A percentile compares a stretch with the other conserved stretches of the same genome.
These are phyloP conservation scores for Pollimyrus isidori DNA, from an alignment of 2,113 vertebrate species.

Conservation along the genomic window DNA sequence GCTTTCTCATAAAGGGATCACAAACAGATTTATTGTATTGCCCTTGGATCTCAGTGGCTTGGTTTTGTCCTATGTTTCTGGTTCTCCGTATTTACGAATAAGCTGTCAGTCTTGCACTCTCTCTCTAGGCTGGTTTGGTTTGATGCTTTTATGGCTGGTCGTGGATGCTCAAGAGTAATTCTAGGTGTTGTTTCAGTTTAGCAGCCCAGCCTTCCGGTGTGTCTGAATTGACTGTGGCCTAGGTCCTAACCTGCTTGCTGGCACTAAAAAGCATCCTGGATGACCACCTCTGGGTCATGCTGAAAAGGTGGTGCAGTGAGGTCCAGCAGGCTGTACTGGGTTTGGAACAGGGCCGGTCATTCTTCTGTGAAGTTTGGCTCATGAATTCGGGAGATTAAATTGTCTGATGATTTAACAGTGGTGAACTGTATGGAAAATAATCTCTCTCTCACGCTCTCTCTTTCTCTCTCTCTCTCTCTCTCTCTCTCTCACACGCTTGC, in stretches of 20 bases:
- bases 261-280: not conserved
- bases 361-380: not conserved
- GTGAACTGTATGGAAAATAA: slow-evolving; percentile 12
- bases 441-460: slow-evolving; percentile 7
- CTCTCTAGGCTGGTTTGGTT: not conserved
- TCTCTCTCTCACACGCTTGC: not conserved
- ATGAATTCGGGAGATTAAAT: slow-evolving; percentile 10
- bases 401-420: not conserved
- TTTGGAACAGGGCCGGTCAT: not conserved
- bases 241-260: not conserved
- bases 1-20: not conserved
- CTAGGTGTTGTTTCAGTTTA: not conserved
- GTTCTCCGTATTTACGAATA: not conserved
- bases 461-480: not conserved
- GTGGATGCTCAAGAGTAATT: not conserved
- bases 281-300: not conserved
- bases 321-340: not conserved
- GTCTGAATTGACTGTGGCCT: not conserved
- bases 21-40: not conserved
- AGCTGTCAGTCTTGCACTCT: not conserved
- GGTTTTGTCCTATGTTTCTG: not conserved
- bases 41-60: not conserved
- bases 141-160: not conserved
- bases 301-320: not conserved
- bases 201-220: not conserved